phyloP scores from a whole-genome alignment of 2,113 vertebrate species.

The Ceyx melanurus region DNA sequence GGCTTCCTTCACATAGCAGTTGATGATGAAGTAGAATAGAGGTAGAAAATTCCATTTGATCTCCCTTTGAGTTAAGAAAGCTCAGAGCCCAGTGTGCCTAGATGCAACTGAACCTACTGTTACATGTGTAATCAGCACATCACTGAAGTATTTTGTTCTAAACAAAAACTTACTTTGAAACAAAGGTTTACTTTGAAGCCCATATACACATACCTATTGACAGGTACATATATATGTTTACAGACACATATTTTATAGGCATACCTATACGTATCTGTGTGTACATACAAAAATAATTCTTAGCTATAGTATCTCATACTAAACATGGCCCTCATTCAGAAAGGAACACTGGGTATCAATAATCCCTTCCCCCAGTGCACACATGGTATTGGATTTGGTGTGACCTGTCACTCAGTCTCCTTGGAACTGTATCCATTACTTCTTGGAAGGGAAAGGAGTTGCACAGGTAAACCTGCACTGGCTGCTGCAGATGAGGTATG shows the following conservation, averaged over 20 bases:
- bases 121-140: background rate
- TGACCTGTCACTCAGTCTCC: background rate
- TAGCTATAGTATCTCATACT: background rate
- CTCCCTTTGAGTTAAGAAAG: background rate
- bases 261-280: too few species aligned
- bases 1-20: background rate
- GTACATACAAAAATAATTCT: background rate
- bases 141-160: background rate
- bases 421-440: background rate
- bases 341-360: background rate
- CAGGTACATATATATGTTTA: background rate
- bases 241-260: background rate
- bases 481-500: background rate
- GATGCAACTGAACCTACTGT: background rate
- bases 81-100: too few species aligned
- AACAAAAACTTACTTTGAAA: background rate
- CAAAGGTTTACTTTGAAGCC: background rate
- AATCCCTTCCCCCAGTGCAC: accelerated
- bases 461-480: background rate
- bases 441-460: background rate
- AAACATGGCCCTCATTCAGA: background rate
- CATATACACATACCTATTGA: background rate
- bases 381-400: background rate
- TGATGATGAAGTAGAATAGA: background rate
- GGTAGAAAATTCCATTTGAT: background rate